phyloP scores from a whole-genome alignment of 1,140 invertebrate genomes.

The Acromyrmex charruanus region DNA sequence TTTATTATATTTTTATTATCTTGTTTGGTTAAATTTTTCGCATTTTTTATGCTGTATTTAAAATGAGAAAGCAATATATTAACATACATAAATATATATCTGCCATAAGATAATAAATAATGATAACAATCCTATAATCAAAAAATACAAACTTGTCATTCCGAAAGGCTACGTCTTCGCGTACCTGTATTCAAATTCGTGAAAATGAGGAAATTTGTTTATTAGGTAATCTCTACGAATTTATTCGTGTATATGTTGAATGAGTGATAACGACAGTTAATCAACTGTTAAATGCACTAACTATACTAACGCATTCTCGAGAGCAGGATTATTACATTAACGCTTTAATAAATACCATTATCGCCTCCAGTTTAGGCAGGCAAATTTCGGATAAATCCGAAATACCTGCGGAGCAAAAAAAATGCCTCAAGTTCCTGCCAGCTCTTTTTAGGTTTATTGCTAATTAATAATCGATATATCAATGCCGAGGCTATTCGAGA shows the following conservation, averaged over 20 bases:
- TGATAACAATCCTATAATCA: not conserved
- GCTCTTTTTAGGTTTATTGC: not conserved
- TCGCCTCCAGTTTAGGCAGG: not conserved
- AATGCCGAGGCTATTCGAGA: conserved; percentile 24
- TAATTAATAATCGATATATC: conserved; percentile 44
- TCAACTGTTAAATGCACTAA: not conserved
- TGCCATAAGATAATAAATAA: not conserved
- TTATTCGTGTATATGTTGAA: not conserved
- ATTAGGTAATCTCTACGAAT: not conserved
- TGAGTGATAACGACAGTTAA: not conserved
- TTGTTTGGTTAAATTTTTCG: no score
- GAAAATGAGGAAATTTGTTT: not conserved
- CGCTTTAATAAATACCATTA: conserved; percentile 6
- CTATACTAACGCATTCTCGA: conserved; percentile 6
- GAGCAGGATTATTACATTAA: not conserved
- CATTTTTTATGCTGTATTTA: no score
- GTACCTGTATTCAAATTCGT: not conserved
- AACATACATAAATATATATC: no score
- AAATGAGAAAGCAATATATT: no score
- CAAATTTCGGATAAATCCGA: not conserved
- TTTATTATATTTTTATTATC: no score
- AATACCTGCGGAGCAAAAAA: not conserved
- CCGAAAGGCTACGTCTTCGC: not conserved
- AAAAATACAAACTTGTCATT: not conserved
- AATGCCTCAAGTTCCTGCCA: not conserved